Conservation (phyloP, 1,140 invertebrate species). For the Heliconius hewitsoni region DNA sequence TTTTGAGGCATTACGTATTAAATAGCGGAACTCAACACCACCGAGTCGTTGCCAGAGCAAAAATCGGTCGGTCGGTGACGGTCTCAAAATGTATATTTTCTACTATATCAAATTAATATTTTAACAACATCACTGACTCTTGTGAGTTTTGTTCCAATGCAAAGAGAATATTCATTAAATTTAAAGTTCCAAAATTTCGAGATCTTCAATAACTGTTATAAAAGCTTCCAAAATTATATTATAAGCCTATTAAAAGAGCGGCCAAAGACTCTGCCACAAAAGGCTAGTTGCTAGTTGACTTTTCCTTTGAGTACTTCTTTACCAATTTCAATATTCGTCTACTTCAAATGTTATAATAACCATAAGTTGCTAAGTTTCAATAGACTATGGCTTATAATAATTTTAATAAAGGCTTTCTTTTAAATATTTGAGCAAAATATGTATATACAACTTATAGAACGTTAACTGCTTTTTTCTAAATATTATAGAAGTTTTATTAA, state of each 20-base stretch:
- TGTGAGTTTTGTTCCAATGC: neutral
- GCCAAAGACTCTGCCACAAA: slow-evolving; percentile 38
- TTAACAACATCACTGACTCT: neutral
- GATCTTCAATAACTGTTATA: slow-evolving; percentile 16
- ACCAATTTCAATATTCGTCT: slow-evolving; percentile 17
- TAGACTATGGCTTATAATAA: neutral
- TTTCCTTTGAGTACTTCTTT: slow-evolving; percentile 36
- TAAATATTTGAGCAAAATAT: no score
- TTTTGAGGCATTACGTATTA: no score
- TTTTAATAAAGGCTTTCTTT: no score
- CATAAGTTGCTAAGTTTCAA: slow-evolving; percentile 10
- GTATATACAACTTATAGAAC: no score
- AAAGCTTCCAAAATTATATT: slow-evolving; percentile 31
- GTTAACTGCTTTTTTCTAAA: no score
- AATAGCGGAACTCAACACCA: no score
- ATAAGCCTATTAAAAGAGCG: slow-evolving; percentile 55
- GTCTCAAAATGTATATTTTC: neutral
- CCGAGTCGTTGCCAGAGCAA: no score
- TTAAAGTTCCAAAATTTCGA: slow-evolving; percentile 11
- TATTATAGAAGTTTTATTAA: no score
- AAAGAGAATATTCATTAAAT: neutral
- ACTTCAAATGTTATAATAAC: slow-evolving; percentile 17
- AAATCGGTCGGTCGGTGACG: no score
- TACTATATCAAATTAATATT: neutral
- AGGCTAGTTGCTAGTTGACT: slow-evolving; percentile 36